Percentiles rank a stretch among this genome's conserved stretches.
Conservation (phyloP, 2,113 vertebrate species). For the Alectura lathami region DNA sequence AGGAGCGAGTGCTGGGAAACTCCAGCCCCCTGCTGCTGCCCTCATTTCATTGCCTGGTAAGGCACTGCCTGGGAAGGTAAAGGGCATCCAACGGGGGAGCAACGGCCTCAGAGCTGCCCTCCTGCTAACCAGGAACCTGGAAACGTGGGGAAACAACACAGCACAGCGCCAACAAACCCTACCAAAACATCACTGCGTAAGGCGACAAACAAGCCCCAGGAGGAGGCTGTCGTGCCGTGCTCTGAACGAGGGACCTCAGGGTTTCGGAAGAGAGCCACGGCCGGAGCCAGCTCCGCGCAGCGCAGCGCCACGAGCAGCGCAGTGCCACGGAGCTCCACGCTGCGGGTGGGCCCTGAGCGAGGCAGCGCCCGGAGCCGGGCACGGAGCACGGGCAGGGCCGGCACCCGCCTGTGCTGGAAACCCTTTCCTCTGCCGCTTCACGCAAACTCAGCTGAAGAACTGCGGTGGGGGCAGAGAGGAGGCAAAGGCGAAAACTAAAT, state of each 20-base stretch:
- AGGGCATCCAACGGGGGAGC: accelerated
- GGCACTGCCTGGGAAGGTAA: not conserved
- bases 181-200: not conserved
- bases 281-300: not conserved
- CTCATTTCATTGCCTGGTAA: accelerated
- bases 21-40: accelerated
- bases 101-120: not conserved
- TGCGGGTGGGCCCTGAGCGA: not conserved
- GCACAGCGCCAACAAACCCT: not conserved
- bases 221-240: accelerated
- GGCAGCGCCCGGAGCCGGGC: not conserved
- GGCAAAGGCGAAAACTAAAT: accelerated
- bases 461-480: not conserved
- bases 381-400: not conserved
- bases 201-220: not conserved
- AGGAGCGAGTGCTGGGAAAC: not conserved
- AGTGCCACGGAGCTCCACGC: not conserved
- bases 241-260: not conserved
- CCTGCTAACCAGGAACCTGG: not conserved
- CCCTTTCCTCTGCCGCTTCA: not conserved
- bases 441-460: not conserved
- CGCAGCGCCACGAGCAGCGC: not conserved
- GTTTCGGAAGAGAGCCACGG: not conserved
- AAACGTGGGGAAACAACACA: not conserved
- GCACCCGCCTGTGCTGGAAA: not conserved